These are phyloP conservation scores for Pimephales promelas DNA, from an alignment of 2,113 vertebrate genomes.

Conservation along the genomic window DNA sequence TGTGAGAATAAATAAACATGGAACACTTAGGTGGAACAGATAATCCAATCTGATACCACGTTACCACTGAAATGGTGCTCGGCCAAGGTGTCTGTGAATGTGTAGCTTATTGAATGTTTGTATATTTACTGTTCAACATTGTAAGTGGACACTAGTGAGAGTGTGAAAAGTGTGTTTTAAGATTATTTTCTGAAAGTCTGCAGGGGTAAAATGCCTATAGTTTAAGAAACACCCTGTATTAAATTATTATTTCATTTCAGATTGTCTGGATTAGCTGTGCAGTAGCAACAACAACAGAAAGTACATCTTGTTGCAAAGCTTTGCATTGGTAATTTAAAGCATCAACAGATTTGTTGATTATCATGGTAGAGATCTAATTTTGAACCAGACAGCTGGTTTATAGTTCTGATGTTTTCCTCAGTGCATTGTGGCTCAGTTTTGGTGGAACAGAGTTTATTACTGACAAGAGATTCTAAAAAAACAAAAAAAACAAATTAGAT, in stretches of 20 bases:
- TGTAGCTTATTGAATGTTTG: neutral
- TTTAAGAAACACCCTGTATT: neutral
- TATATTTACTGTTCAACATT: neutral
- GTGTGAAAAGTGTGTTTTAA: neutral
- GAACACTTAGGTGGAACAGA: neutral
- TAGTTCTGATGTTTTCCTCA: neutral
- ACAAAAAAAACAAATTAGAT: neutral
- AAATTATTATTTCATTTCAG: neutral
- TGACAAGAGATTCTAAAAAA: neutral
- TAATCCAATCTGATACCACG: neutral
- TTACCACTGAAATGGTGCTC: neutral
- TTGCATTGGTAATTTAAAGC: neutral
- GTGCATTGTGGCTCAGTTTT: neutral
- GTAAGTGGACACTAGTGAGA: neutral
- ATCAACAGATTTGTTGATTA: neutral
- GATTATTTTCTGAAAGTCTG: neutral
- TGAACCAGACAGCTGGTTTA: neutral
- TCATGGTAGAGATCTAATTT: neutral
- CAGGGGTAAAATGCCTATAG: neutral
- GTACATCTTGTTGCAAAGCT: neutral
- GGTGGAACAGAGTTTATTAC: neutral
- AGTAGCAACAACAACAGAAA: neutral
- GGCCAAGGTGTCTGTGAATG: neutral
- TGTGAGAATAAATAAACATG: neutral
- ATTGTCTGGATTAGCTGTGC: neutral